These are phyloP conservation scores for Nudaria mundana DNA, from an alignment of 2,888 invertebrate genomes.

Conservation along the genomic window DNA sequence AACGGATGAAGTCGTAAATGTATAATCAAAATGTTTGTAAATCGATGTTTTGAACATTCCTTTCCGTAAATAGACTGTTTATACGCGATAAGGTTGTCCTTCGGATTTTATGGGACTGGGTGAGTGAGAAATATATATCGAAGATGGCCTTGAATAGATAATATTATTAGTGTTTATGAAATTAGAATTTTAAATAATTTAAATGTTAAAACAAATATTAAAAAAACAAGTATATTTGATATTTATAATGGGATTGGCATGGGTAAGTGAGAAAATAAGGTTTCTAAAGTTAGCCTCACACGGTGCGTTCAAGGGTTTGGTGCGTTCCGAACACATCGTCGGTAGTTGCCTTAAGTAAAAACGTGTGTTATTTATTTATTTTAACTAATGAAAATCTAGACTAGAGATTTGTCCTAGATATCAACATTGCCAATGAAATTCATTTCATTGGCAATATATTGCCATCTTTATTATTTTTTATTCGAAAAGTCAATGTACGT, in stretches of 20 bases:
- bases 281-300: constrained; percentile 1
- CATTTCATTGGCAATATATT: no score
- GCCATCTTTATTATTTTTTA: no score
- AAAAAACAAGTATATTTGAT: constrained; percentile 30
- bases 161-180: constrained; percentile 25
- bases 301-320: not conserved
- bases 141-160: constrained; percentile 31
- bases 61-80: constrained; percentile 11
- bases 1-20: no score
- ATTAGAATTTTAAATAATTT: constrained; percentile 27
- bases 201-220: constrained; percentile 26
- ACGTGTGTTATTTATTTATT: no score
- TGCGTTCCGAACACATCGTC: no score
- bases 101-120: constrained; percentile 10
- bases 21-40: constrained; percentile 11
- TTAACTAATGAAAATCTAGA: no score
- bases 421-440: no score
- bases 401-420: no score
- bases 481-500: no score
- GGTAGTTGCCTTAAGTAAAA: no score
- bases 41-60: constrained; percentile 29
- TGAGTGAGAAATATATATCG: constrained; percentile 11
- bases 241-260: constrained; percentile 8
- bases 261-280: not conserved
- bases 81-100: constrained; percentile 15